Percentiles rank a stretch among this genome's conserved stretches.
These are phyloP conservation scores for Anabas testudineus DNA, from an alignment of 2,797 vertebrate species.

Conservation along the genomic window DNA sequence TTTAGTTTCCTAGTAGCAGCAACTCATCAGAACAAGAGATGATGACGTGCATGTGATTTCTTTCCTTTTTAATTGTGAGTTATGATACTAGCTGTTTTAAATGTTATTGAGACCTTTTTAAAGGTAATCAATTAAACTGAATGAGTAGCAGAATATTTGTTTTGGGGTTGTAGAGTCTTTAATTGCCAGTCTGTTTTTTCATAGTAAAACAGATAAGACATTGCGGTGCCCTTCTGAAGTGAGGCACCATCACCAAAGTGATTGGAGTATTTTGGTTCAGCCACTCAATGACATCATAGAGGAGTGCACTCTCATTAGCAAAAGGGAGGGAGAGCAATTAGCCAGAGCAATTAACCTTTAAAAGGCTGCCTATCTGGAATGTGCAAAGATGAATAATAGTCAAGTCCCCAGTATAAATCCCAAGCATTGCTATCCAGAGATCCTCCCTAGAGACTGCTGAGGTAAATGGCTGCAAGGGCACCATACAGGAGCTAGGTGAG, in stretches of 20 bases:
- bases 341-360: constrained; percentile 85
- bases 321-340: constrained; percentile 82
- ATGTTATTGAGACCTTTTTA: constrained; percentile 42
- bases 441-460: constrained; percentile 68
- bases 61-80: constrained; percentile 29
- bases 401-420: constrained; percentile 82
- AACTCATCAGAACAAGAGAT: too few relatives aligned
- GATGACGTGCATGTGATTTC: constrained; percentile 14
- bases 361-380: constrained; percentile 79
- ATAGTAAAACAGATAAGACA: constrained; percentile 52
- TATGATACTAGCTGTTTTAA: constrained; percentile 30
- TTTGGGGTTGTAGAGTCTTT: constrained; percentile 31
- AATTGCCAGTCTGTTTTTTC: constrained; percentile 17
- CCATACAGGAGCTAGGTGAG: constrained; percentile 56
- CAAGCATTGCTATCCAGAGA: constrained; percentile 69
- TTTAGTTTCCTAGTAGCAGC: too few relatives aligned
- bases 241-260: constrained; percentile 69
- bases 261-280: constrained; percentile 73
- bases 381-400: constrained; percentile 81
- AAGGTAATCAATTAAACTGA: constrained; percentile 31
- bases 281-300: constrained; percentile 79
- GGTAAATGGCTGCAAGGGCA: constrained; percentile 74
- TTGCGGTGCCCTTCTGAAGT: constrained; percentile 72
- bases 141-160: constrained; percentile 6
- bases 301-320: constrained; percentile 73